Conservation (phyloP, 2,797 vertebrate genomes). For the Petrocephalus schoutedeni region DNA sequence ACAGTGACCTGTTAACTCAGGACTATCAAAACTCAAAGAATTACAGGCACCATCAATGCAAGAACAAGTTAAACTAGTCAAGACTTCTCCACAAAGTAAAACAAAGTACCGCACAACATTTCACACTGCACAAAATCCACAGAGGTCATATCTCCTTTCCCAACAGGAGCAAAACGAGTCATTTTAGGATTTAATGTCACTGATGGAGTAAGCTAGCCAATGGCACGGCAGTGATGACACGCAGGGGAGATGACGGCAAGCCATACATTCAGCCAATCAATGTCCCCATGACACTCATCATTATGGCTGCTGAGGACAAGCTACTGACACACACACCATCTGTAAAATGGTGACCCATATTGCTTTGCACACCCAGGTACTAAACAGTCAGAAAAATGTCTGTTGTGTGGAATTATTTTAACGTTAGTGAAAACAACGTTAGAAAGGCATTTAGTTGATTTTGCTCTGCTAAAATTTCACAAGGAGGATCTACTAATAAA, state of each 20-base stretch:
- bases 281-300: neutral
- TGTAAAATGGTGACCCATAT: neutral
- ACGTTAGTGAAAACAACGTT: neutral
- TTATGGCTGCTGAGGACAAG: neutral
- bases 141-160: neutral
- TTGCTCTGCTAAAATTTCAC: neutral
- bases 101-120: neutral
- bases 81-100: neutral
- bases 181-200: neutral
- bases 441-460: neutral
- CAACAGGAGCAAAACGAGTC: neutral
- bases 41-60: neutral
- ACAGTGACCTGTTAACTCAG: neutral
- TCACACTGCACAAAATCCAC: neutral
- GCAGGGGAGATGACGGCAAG: neutral
- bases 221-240: neutral
- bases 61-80: neutral
- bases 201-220: too few species aligned
- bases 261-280: constrained; percentile 8
- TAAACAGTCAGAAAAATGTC: neutral
- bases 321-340: neutral
- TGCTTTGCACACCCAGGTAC: neutral
- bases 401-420: neutral
- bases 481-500: neutral
- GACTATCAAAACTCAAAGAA: neutral